Conservation (phyloP, 2,797 vertebrate species). For the Denticeps clupeoides region DNA sequence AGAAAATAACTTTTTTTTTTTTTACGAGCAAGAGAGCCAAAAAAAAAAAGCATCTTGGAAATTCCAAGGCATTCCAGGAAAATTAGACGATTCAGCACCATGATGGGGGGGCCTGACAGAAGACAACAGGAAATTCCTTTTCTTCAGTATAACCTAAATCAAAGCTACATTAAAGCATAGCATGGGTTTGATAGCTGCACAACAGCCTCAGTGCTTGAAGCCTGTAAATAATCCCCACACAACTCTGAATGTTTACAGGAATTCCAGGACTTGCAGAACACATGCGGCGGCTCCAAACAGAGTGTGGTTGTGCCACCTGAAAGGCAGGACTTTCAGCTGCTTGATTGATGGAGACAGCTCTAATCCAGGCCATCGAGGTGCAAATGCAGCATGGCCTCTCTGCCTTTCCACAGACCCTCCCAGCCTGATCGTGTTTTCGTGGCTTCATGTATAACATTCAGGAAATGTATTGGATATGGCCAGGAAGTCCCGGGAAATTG, state of each 20-base stretch:
- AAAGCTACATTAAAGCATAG: neutral
- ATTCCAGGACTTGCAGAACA: conserved; percentile 11
- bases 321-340: conserved; percentile 30
- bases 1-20: conserved; percentile 49
- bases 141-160: neutral
- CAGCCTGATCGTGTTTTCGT: conserved; percentile 12
- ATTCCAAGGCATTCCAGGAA: conserved; percentile 30
- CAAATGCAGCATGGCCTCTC: conserved; percentile 1
- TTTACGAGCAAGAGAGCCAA: conserved; percentile 23
- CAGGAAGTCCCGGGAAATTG: conserved; percentile 25
- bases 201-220: no score
- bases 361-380: conserved; percentile 30
- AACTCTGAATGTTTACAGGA: conserved; percentile 2
- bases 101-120: conserved; percentile 1
- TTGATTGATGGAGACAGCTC: conserved; percentile 38
- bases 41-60: conserved; percentile 34
- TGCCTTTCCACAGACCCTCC: conserved; percentile 5
- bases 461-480: conserved; percentile 29
- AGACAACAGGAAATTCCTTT: conserved; percentile 14
- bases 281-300: conserved; percentile 30
- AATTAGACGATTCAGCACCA: conserved; percentile 13
- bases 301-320: conserved; percentile 35
- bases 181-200: neutral
- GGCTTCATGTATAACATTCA: conserved; percentile 26
- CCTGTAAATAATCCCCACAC: neutral